These are phyloP conservation scores for Drosophila saltans DNA, from an alignment of 1,140 invertebrate genomes.

Conservation along the genomic window DNA sequence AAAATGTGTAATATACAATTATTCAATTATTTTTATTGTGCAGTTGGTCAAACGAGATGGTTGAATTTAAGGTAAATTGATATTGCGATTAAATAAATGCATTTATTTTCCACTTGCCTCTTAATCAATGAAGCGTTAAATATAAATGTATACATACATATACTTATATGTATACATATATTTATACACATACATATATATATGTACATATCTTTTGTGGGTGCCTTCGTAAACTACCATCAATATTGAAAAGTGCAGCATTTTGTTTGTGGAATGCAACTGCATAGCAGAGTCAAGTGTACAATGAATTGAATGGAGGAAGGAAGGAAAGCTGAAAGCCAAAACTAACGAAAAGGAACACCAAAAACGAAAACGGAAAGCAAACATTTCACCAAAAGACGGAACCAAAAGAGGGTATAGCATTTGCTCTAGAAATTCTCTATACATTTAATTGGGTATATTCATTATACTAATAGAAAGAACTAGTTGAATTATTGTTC, in stretches of 20 bases:
- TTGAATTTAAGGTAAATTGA: conserved; percentile 29
- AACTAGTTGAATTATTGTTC: too few species aligned
- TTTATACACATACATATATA: conserved; percentile 14
- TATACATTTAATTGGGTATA: not conserved
- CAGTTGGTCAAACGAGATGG: not conserved
- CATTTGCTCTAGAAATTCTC: conserved; percentile 16
- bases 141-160: conserved; percentile 26
- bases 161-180: conserved; percentile 44
- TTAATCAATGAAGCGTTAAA: conserved; percentile 60
- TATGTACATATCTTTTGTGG: conserved; percentile 42
- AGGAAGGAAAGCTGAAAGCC: conserved; percentile 37
- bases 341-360: conserved; percentile 19
- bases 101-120: conserved; percentile 45
- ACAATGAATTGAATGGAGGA: conserved; percentile 41
- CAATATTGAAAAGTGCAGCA: conserved; percentile 51
- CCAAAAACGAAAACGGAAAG: conserved; percentile 26
- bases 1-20: not conserved
- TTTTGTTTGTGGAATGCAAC: conserved; percentile 25
- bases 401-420: conserved; percentile 3
- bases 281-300: conserved; percentile 49
- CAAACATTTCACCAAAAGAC: conserved; percentile 43
- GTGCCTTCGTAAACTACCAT: conserved; percentile 24
- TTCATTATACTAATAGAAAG: not conserved
- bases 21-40: conserved; percentile 8
- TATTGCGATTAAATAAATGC: conserved; percentile 53